Evolutionary conservation across 2,888 invertebrate genomes (phyloP), one percentile per base, ranked within the genome.

Genomic region (Ommatoiulus sabulosus): DNA sequence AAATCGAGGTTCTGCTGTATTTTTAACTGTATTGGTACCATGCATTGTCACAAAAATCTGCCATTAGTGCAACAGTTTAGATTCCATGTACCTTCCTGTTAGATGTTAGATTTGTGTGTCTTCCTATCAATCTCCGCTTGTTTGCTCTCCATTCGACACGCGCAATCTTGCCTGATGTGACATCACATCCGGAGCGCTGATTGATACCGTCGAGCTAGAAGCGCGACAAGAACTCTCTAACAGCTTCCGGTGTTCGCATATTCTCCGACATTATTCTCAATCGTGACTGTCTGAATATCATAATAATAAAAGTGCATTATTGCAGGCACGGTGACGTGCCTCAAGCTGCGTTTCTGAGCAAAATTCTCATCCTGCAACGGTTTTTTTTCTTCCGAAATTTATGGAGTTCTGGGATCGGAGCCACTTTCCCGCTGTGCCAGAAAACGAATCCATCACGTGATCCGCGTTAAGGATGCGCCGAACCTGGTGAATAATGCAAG

Each of bases 171-270:
- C 80, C 80, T 35, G 80, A 80, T 7, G 35, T 80, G 80, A 80
- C 80, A 80, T 80, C 80, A 80, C 80, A 80, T 80, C 80, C 80
- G 80, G 80, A 80, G 12, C 35, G 80, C 35, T 80, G 80, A 80
- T 80, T 80, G 80, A 80, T 80, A 80, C 80, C 80, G 80, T 80
- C 80, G 80, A 80, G 80, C 24, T 80, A 8, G 35, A 35, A 80
- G 80, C 35, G 80, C 35, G 12, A 35, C 12, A 15, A 80, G 35
- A 35, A 35, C 24, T 24, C 15, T 35, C 80, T 80, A 80, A 80
- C 80, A 80, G 80, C 24, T 80, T 80, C 80, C 80, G 80, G 80
- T 35, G 35, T 80, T 80, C 80, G 24, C 80, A 24, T 24, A 80
- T 80, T 35, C 35, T 35, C 24, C 7, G 80, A 15, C 80, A 80